Evolutionary conservation across 1,140 invertebrate species (phyloP), one percentile per base, ranked within the genome.

Genomic region (Arion vulgaris): DNA sequence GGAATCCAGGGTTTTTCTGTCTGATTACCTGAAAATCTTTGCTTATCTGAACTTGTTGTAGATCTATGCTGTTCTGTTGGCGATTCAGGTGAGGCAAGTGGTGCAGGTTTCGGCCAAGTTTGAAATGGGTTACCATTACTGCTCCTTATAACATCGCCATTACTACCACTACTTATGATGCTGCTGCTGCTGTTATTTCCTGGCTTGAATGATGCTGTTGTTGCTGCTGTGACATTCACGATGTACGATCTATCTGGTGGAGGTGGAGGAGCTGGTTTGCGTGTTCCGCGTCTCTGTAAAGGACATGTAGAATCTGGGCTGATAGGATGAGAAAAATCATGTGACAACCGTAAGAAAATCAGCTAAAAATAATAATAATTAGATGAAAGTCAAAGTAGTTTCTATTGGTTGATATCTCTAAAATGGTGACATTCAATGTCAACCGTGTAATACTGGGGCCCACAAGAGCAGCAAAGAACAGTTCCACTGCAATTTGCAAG

Each of bases 181-280:
- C 0, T 17, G n/a, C 76, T 85, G 85, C 23, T 49, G 75, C 49
- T 85, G 85, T 28, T 45, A 26, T 0, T 62, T 69, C n/a, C 53
- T 73, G 78, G 51, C 69, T 19, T 39, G 23, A 75, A 79, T 82
- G 66, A 77, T 78, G 53, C 83, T 82, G 71, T 81, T 78, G 53
- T 85, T 69, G 84, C 85, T n/a, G 90, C 88, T 38, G 89, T 87
- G 19, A 90, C 89, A 23, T 87, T 87, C 19, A 90, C 86, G 71
- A 84, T 85, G 83, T 86, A 88, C 1, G 88, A 85, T n/a, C 86
- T 85, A 11, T 88, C 88, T 17, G 86, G 88, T 17, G 89, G 89
- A 36, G 89, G 89, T 68, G 88, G 89, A 17, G 90, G 90, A 36
- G 90, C 90, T 49, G 89, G 89, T 76, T 90, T 90, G 62, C 86